These are phyloP conservation scores for Austrolebias charrua DNA, from an alignment of 2,797 vertebrate genomes.

Conservation along the genomic window DNA sequence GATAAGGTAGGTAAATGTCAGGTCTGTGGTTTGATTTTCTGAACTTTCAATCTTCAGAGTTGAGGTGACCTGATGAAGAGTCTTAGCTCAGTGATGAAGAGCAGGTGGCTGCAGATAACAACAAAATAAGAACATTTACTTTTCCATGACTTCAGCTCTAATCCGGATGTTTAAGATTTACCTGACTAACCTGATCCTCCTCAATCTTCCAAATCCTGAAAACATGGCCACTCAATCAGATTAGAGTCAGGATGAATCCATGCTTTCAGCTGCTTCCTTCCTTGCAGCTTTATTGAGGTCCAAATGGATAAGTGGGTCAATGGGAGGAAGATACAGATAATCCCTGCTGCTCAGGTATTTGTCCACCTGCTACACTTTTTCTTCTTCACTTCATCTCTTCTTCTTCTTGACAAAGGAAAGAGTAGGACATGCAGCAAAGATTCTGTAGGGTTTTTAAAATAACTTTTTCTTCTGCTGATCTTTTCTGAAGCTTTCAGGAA, in stretches of 20 bases:
- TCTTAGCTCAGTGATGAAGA: conserved; percentile 10
- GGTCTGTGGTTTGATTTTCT: no score
- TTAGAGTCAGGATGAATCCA: conserved; percentile 23
- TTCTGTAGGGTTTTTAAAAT: no score
- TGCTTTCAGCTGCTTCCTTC: not conserved
- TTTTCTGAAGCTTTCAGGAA: not conserved
- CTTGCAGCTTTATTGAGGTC: not conserved
- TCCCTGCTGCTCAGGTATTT: not conserved
- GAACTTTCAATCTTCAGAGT: not conserved
- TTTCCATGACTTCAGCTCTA: conserved; percentile 25
- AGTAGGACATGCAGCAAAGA: not conserved
- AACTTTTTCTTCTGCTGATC: not conserved
- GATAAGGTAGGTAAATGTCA: no score
- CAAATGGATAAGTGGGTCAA: conserved; percentile 2
- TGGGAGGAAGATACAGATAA: conserved; percentile 8
- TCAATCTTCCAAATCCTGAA: conserved; percentile 40
- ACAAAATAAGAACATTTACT: conserved; percentile 26
- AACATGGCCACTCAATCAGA: conserved; percentile 22
- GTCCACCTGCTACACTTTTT: not conserved
- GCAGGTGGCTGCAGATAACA: conserved; percentile 19
- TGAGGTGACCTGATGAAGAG: not conserved
- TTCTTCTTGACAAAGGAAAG: not conserved
- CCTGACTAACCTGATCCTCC: conserved; percentile 36
- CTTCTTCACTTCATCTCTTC: conserved; percentile 3
- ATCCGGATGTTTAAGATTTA: conserved; percentile 59